Conservation (phyloP, 2,888 invertebrate genomes). For the Dendrolimus houi region DNA sequence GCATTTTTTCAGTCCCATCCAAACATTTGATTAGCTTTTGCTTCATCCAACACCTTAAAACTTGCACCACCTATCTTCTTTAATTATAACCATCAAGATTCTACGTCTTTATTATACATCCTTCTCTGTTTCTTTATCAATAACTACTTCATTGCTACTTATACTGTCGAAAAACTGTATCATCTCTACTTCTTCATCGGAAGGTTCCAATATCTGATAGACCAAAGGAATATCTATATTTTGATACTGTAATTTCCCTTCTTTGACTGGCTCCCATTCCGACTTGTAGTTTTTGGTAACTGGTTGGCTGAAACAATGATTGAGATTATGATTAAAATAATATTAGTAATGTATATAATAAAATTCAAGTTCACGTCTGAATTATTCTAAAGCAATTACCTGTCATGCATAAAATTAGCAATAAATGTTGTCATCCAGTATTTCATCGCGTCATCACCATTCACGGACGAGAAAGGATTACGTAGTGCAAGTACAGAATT, state of each 20-base stretch:
- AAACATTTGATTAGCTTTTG: too few species aligned
- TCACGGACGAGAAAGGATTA: constrained; percentile 15
- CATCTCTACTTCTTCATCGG: constrained; percentile 25
- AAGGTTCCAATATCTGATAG: constrained; percentile 17
- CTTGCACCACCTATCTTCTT: too few species aligned
- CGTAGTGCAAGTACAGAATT: constrained; percentile 31
- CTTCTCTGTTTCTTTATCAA: too few species aligned
- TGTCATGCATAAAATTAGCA: constrained; percentile 39
- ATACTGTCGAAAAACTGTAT: constrained; percentile 36
- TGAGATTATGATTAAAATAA: background rate
- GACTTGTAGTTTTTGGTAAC: constrained; percentile 18
- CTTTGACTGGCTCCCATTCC: constrained; percentile 31
- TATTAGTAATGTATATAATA: background rate
- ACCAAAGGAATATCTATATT: constrained; percentile 26
- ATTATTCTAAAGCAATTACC: constrained; percentile 28
- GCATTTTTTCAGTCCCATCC: too few species aligned
- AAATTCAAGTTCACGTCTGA: background rate
- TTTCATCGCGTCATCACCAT: constrained; percentile 32
- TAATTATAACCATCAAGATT: too few species aligned
- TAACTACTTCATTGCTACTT: background rate
- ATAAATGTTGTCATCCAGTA: constrained; percentile 43
- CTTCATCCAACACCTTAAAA: too few species aligned
- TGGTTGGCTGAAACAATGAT: constrained; percentile 35
- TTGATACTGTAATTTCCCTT: constrained; percentile 23
- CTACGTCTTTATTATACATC: too few species aligned